Base-by-base conservation (phyloP, 2,113 vertebrate genomes). In the Scolopax mira region DNA sequence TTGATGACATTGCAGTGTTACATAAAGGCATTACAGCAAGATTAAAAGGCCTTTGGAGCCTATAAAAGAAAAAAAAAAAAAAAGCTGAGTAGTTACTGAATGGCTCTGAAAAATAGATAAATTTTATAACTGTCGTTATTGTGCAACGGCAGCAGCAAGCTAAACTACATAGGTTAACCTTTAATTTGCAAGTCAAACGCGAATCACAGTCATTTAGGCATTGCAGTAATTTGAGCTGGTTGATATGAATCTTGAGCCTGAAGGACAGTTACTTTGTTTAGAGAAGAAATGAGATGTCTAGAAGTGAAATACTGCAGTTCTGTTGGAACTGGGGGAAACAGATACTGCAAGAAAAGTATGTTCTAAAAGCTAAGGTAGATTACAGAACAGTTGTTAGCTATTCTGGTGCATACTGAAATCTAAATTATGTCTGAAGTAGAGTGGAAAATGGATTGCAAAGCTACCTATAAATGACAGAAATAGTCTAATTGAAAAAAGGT, bases 1-100 rank as follows among this genome's bases (percentile, higher is more conserved):
- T 74, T 92, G 83, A 90, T 95, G 92, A 81, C 94, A 88, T 54
- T 92, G 93, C 85, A 92, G 77, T 0, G 1, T 97, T 96, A 96
- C 78, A 93, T 96, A 96, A 96, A 93, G 83, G 92, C 90, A 90
- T 90, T 95, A 92, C 54, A 89, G 92, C 61, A 81, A 89, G 93
- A 91, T 90, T 95, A 88, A 95, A 95, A 93, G 92, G 65, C 79
- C 90, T 90, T 81, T 88, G 92, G 88, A 91, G 73, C 92, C 88
- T 75, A 6, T 90, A 67, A 95, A 94, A 96, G 85, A 88, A 94
- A 90, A 44, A n/a, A 83, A 88, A 88, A 94, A 90, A 44, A n/a
- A 83, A 88, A 81, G 35, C 85, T 74, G 73, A 86, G 82, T 51
- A 48, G 82, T 81, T 95, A 41, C n/a, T 37, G 62, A 84, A 81